Evolutionary conservation across 2,113 vertebrate genomes (phyloP), one percentile per base, ranked within the genome.

Genomic region (Chaetodon trifascialis): DNA sequence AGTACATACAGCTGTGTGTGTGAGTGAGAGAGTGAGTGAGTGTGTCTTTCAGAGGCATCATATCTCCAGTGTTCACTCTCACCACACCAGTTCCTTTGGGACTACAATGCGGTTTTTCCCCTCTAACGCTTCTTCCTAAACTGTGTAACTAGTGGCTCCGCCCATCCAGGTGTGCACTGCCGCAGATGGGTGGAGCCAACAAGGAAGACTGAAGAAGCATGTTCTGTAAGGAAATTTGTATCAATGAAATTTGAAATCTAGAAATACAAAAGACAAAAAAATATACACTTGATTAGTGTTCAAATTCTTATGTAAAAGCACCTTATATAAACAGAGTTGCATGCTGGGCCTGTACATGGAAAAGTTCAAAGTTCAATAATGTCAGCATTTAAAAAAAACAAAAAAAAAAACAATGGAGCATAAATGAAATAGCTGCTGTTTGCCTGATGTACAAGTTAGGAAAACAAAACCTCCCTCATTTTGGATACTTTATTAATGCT

Each of bases 51-150:
- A 55, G 11, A 25, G 21, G 23, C 17, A 5, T 19, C 25, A 5
- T 12, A 46, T 73, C 67, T 77, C 76, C 59, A 7, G 0, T 47
- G 59, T 70, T 59, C 23, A 60, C 21, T 16, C 6, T 21, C 70
- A 56, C 49, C 73, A 79, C 63, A 56, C 81, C 40, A 16, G 69
- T 10, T 38, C 52, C 69, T 81, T 11, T 36, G 82, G 59, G 76
- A 66, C 60, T 15, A 9, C 5, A 17, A 0, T 60, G 9, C 30
- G 0, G 15, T 7, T 4, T 21, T 10, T 11, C 9, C n/a, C 15
- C 30, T 23, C 38, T 19, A 17, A 5, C 3, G 44, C 54, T 10
- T 82, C 15, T 0, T 59, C 14, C 12, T 38, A 55, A 25, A 17
- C 16, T 76, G 63, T 63, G 34, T 65, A 47, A 42, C 16, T 11